Base-by-base conservation (phyloP, 2,888 invertebrate genomes). In the Saturnia japonica region DNA sequence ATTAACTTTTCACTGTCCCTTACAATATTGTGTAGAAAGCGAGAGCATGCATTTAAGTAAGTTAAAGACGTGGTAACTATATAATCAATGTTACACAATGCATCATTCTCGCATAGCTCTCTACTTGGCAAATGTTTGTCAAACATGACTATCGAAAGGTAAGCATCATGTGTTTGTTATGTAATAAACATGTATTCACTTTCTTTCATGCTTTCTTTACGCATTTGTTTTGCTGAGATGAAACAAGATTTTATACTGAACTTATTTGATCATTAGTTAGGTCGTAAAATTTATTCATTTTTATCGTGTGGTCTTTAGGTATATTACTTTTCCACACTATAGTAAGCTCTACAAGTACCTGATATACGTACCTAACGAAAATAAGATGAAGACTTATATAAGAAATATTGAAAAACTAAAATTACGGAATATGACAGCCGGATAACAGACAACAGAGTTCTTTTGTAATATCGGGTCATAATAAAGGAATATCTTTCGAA, bases 101-200 rank as follows among this genome's bases (percentile, higher is more conserved):
- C 69, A 70, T 6, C 60, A 69, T 74, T 70, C 64, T 1, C 16
- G 42, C 45, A 28, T 43, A 62, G n/a, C 64, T 70, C 74, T 72
- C 73, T 72, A 70, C 67, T 40, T 22, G 43, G 68, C 69, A 67
- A 72, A 73, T 73, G 69, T 73, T 74, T 74, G 74, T 70, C 74
- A 74, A 72, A 75, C 71, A 72, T 64, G 57, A 64, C 57, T 71
- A 72, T 69, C 71, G 75, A 74, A 72, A 73, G 74, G 67, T 57
- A 73, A 72, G 70, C 72, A 71, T 67, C 7, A 28, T 62, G 40
- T 72, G 25, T 34, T 34, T 54, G 54, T 60, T 60, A 60, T 28
- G 28, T 60, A 60, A 60, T 12, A 25, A 16, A 60, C 57, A 60
- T 28, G 25, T 28, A 28, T 60, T 60, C 57, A 28, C 57, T 60